A percentile compares a stretch with the other conserved stretches of the same genome.
These are phyloP conservation scores for Lates japonicus DNA, from an alignment of 2,797 vertebrate genomes.

Conservation along the genomic window DNA sequence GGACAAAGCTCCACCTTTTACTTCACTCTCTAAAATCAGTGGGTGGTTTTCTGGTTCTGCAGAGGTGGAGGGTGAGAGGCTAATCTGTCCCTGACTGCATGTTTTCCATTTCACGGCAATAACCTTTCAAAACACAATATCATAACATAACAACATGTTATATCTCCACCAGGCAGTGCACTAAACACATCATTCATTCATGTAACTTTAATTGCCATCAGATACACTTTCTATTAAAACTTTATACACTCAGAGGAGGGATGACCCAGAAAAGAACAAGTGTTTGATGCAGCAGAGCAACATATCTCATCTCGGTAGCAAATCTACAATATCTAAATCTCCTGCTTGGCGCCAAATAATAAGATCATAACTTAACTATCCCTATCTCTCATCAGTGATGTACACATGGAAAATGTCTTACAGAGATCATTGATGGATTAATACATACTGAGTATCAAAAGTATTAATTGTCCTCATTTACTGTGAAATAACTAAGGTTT, in stretches of 20 bases:
- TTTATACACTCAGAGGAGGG: neutral
- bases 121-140: neutral
- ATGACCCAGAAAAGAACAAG: constrained; percentile 2
- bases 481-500: no score
- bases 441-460: no score
- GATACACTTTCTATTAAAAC: constrained; percentile 8
- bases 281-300: constrained; percentile 5
- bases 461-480: no score
- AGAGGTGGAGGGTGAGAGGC: constrained; percentile 20
- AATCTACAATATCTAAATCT: neutral
- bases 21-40: constrained; percentile 13
- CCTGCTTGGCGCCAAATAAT: neutral
- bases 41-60: constrained; percentile 25
- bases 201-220: neutral
- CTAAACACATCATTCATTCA: neutral
- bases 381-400: neutral
- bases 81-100: constrained; percentile 3
- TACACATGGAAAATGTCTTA: neutral
- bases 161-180: neutral
- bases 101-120: neutral
- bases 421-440: neutral
- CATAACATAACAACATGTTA: neutral
- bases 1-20: neutral
- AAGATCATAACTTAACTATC: neutral
- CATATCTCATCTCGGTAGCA: neutral